These are phyloP conservation scores for Silurus meridionalis DNA, from an alignment of 2,113 vertebrate genomes.

Conservation along the genomic window DNA sequence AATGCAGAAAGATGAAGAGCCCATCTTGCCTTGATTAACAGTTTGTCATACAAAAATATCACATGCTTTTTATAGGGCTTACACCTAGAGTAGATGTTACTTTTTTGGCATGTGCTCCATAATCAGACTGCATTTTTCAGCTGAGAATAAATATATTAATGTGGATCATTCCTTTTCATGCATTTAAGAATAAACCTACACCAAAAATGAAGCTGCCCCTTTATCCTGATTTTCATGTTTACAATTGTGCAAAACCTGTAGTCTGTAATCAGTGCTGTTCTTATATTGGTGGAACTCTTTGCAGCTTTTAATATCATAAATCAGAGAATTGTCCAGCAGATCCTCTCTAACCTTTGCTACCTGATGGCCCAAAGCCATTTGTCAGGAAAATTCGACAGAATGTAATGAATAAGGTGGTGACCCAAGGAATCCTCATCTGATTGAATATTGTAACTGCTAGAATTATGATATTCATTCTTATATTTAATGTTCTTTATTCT, in stretches of 20 bases:
- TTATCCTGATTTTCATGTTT: background rate
- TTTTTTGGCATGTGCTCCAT: background rate
- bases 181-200: background rate
- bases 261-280: background rate
- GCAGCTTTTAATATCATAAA: background rate
- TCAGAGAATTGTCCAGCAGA: background rate
- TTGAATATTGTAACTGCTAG: background rate
- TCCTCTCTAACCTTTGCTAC: background rate
- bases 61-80: background rate
- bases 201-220: background rate
- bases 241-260: background rate
- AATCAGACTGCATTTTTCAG: background rate
- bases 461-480: background rate
- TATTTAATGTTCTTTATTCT: background rate
- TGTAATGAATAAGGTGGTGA: background rate
- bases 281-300: background rate
- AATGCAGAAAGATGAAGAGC: constrained; percentile 14
- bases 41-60: constrained; percentile 7
- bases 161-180: background rate
- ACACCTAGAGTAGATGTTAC: background rate
- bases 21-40: background rate
- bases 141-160: background rate
- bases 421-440: background rate
- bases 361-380: background rate
- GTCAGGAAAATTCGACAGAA: background rate